Percentiles rank a stretch among this genome's conserved stretches.
phyloP scores from a whole-genome alignment of 1,140 invertebrate species.

The Sycophila sp. region DNA sequence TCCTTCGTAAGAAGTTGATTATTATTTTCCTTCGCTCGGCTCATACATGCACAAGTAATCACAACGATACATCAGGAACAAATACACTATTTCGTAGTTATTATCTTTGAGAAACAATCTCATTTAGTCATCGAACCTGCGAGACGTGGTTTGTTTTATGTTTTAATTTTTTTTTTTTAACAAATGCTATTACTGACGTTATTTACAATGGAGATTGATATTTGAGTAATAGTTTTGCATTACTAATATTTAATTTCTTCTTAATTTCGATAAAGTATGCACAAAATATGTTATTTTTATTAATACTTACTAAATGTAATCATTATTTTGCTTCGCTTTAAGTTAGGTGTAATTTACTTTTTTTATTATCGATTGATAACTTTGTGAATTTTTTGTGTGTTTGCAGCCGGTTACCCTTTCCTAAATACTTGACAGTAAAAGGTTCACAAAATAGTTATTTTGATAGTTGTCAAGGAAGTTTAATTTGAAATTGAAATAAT shows the following conservation, averaged over 20 bases:
- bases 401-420: no score
- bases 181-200: not conserved
- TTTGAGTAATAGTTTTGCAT: not conserved
- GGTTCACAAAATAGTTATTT: no score
- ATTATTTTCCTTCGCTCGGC: no score
- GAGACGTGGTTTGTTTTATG: not conserved
- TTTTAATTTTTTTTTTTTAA: not conserved
- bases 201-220: not conserved
- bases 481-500: no score
- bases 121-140: constrained; percentile 5
- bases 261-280: not conserved
- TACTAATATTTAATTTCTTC: not conserved
- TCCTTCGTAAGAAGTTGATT: no score
- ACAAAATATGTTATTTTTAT: not conserved
- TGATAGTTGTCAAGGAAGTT: no score
- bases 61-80: not conserved
- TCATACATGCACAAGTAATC: not conserved
- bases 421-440: no score
- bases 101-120: constrained; percentile 8
- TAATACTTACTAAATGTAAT: not conserved
- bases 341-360: no score
- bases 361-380: no score
- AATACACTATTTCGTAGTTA: not conserved
- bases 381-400: no score
- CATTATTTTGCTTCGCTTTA: no score